Base-by-base conservation (phyloP, 2,888 invertebrate genomes). In the Rhorus exstirpatorius region DNA sequence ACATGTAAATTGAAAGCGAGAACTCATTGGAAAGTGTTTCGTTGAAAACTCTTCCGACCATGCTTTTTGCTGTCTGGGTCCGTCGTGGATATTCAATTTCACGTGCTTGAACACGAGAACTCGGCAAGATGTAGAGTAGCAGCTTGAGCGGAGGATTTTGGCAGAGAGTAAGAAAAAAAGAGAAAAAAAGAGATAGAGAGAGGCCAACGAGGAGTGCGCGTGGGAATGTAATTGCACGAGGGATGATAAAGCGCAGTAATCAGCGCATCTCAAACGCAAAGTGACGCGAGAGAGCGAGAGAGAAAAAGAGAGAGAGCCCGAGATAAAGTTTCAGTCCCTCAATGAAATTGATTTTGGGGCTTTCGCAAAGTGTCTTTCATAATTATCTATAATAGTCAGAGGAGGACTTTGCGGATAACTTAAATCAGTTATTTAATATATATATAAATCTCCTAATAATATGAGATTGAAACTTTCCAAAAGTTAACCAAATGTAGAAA, bases 161-260 rank as follows among this genome's bases (percentile, higher is more conserved):
- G 60, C 46, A 46, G 14, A 44, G 46, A 46, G 3, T 31, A 26
- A 31, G 12, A 41, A 41, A 46, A 6, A 46, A 14, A 46, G 46
- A 46, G 17, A 61, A 41, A 46, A 6, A 46, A 14, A 46, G 46
- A 46, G 46, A 46, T 6, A 60, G 58, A 71, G 71, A 46, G n/a
- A 58, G 70, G 44, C 19, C 12, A 44, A 58, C 26, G 46, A 26
- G 44, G 70, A 21, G 38, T 10, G 60, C 35, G 58, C 31, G 24
- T 38, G 71, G 71, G 44, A 46, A 60, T 60, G 17, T 60, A 46
- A 46, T 46, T 71, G 71, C 71, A 71, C 21, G 35, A 31, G 71
- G 60, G n/a, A 46, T 71, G 31, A 46, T 26, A 71, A 17, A 71
- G 70, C 58, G 26, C 58, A 41, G 38, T 38, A 41, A 51, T 24